Conservation (phyloP, 2,113 vertebrate genomes). For the Perca fluviatilis region DNA sequence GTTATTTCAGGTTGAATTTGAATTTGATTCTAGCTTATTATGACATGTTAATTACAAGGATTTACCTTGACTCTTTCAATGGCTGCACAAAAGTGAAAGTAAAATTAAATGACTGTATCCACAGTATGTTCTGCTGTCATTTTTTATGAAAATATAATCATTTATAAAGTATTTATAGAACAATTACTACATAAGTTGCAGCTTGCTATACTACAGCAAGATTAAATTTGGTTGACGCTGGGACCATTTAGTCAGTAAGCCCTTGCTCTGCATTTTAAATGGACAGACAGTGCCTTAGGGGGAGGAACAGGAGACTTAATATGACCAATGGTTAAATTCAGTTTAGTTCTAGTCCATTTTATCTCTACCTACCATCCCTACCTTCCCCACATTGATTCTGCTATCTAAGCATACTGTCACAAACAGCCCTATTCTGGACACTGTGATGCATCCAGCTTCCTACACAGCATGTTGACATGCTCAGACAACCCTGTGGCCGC, state of each 20-base stretch:
- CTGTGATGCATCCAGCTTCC: background rate
- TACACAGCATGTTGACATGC: conserved; percentile 42
- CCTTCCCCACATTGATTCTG: conserved; percentile 8
- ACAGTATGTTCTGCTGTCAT: background rate
- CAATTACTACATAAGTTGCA: conserved; percentile 3
- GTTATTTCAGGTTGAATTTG: background rate
- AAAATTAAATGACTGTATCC: background rate
- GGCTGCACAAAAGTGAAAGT: background rate
- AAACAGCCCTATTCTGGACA: conserved; percentile 11
- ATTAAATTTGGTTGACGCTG: background rate
- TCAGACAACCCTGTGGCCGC: conserved; percentile 37
- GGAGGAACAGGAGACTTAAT: background rate
- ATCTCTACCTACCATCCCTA: background rate
- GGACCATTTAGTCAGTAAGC: background rate
- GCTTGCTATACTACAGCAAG: background rate
- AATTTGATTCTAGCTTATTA: background rate
- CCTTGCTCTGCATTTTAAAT: background rate
- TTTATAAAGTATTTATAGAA: background rate
- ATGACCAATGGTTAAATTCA: conserved; percentile 25
- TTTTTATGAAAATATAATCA: background rate
- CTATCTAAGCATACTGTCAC: conserved; percentile 16
- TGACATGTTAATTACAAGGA: conserved; percentile 1
- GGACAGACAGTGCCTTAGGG: background rate
- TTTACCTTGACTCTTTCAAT: conserved; percentile 1
- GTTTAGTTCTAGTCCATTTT: conserved; percentile 18